Evolutionary conservation across 2,113 vertebrate species (phyloP).

Genomic region (Helogale parvula): DNA sequence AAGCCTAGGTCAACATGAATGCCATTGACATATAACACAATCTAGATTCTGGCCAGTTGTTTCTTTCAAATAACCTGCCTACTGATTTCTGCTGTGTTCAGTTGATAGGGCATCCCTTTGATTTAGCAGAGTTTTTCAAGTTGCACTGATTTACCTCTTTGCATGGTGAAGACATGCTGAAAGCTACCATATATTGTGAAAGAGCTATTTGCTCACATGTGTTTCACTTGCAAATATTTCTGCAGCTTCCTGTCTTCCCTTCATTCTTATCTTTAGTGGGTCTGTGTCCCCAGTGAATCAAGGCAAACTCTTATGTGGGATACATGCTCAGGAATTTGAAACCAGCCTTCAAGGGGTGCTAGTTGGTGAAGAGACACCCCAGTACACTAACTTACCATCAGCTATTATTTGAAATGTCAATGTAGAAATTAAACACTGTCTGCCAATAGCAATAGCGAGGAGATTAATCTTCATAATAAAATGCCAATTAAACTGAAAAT

Average conservation of each 20-base stretch:
- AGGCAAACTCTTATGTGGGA: not conserved
- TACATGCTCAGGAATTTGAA: not conserved
- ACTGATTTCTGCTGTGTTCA: not conserved
- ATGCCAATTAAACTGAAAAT: slow-evolving; percentile 45
- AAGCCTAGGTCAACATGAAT: not conserved
- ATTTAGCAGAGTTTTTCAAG: slow-evolving; percentile 4
- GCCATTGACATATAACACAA: not conserved
- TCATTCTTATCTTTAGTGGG: not conserved
- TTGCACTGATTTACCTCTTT: not conserved
- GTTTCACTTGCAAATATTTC: not conserved
- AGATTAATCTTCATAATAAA: slow-evolving; percentile 56
- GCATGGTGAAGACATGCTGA: not conserved
- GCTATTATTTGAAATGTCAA: slow-evolving; percentile 32
- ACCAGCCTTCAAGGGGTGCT: slow-evolving; percentile 3
- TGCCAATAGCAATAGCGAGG: slow-evolving; percentile 4
- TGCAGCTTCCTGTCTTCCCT: not conserved
- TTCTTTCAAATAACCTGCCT: not conserved
- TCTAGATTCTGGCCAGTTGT: not conserved
- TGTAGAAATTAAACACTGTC: slow-evolving; percentile 32
- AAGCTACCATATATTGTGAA: not conserved
- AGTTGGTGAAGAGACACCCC: not conserved
- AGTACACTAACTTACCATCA: not conserved
- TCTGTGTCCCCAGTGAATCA: not conserved
- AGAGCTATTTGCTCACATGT: not conserved
- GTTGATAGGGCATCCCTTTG: not conserved